Evolutionary conservation across 2,797 vertebrate species (phyloP), one percentile per base, ranked within the genome.

Genomic region (Coregonus sp.): DNA sequence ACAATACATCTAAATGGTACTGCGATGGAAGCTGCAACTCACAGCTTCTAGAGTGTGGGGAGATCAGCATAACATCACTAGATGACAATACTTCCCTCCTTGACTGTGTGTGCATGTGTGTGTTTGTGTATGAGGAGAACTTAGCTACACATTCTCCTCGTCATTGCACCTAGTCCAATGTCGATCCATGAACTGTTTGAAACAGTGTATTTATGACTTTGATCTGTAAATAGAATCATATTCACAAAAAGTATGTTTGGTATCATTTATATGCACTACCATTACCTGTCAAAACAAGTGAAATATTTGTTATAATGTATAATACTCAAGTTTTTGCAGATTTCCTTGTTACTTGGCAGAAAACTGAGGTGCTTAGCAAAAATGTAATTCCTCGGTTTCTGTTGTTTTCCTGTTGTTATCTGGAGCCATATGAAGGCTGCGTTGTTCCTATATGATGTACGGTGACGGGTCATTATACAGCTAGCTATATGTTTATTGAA

Each of bases 401-500:
- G 47, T 73, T 80, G 82, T 29, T 66, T 51, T 75, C 29, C 25
- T 70, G 78, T 66, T 75, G 69, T 78, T 90, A 67, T 66, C 75
- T 71, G 75, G 75, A 0, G n/a, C 75, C 75, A 67, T 63, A 77
- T 78, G 82, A 88, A 87, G 86, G 90, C 93, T 90, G 90, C 88
- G 90, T 70, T 89, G 89, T 89, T 92, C 88, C 86, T 86, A 87
- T 91, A 91, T 92, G 89, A 93, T 92, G 88, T 94, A 92, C 84
- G 90, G 94, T 97, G 96, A 96, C 95, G 37, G 95, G 94, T 94
- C 94, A 90, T 88, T 95, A 95, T 96, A 95, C 95, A 87, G 88
- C 84, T 79, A 73, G 40, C 40, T 47, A 2, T 73, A 9, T 93
- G 94, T 94, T 95, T 95, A 90, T 93, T 93, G 90, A 94, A 90